Evolutionary conservation across 2,113 vertebrate genomes (phyloP).

Genomic region (Stigmatopora nigra): DNA sequence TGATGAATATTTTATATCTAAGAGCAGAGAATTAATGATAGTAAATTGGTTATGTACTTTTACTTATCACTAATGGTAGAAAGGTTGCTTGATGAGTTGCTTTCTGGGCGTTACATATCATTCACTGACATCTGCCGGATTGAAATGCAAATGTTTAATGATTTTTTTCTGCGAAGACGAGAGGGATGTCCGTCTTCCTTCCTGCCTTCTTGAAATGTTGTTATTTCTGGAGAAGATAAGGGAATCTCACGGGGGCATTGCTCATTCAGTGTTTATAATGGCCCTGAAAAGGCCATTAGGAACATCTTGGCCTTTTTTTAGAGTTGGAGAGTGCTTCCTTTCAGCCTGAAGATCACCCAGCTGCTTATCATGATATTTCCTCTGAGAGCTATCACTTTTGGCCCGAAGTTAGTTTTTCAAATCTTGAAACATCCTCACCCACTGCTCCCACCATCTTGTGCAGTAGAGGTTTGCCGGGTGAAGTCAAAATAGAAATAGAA

Average conservation of each 20-base stretch:
- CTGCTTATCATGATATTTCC: neutral
- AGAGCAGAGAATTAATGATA: neutral
- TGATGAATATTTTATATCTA: neutral
- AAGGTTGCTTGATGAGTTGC: neutral
- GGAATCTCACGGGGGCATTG: conserved; percentile 3
- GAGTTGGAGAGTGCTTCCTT: conserved; percentile 17
- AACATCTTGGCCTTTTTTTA: conserved; percentile 14
- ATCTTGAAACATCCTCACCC: neutral
- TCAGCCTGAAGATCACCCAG: conserved; percentile 18
- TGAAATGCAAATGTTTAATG: conserved; percentile 50
- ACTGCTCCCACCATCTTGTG: neutral
- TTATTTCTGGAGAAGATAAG: conserved; percentile 43
- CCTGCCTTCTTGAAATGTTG: conserved; percentile 44
- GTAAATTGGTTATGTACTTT: neutral
- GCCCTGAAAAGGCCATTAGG: conserved; percentile 31
- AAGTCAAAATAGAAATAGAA: too few relatives aligned
- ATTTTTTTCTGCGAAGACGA: conserved; percentile 32
- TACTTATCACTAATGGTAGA: neutral
- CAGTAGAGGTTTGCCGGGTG: too few relatives aligned
- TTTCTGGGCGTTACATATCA: neutral
- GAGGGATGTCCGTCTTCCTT: conserved; percentile 55
- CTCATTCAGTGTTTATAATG: conserved; percentile 37
- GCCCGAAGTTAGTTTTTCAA: neutral
- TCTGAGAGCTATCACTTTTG: neutral
- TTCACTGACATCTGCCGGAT: conserved; percentile 45